Base-by-base conservation (phyloP, 1,140 invertebrate genomes). In the Drosophila mauritiana region DNA sequence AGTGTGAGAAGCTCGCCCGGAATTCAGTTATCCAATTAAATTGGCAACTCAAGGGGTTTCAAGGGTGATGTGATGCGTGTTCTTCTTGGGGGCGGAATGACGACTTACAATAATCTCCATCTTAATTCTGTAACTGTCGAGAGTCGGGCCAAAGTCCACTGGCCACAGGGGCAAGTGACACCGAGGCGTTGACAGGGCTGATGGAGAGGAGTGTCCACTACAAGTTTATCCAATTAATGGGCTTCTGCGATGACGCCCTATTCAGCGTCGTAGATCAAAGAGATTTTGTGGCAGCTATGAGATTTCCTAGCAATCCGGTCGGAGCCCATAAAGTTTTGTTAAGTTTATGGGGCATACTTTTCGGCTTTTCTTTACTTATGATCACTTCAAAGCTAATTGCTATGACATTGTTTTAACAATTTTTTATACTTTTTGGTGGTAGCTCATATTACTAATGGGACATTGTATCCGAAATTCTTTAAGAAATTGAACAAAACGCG, bases 401-500 rank as follows among this genome's bases (percentile, higher is more conserved):
- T 52, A 52, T 36, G 3, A 8, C 12, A 45, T 37, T 37, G 36
- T 37, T 37, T 13, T 17, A 17, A 17, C 0, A 0, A 17, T 17
- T 17, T 17, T 17, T 17, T 17, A 22, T 22, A 22, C 2, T 3
- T 22, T 22, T 31, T 31, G 27, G 5, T 31, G 27, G 6, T 7
- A 31, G 27, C 27, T 31, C 7, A 31, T 31, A 31, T 31, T 10
- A 10, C 31, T 10, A 10, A 31, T 31, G 8, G 0, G 7, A 8
- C 0, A 8, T 31, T 7, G 27, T 8, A 31, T 31, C 7, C 27
- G 8, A 31, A 8, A 31, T 1, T 0, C 1, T 51, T 65, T 0
- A 13, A 91, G 88, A 81, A 78, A 57, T 13, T 89, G 0, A 91
- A 91, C 52, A 92, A 92, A 45, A 92, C 91, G 15, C 89, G 91